Evolutionary conservation across 2,113 vertebrate genomes (phyloP).

Genomic region (Scartelaos histophorus): DNA sequence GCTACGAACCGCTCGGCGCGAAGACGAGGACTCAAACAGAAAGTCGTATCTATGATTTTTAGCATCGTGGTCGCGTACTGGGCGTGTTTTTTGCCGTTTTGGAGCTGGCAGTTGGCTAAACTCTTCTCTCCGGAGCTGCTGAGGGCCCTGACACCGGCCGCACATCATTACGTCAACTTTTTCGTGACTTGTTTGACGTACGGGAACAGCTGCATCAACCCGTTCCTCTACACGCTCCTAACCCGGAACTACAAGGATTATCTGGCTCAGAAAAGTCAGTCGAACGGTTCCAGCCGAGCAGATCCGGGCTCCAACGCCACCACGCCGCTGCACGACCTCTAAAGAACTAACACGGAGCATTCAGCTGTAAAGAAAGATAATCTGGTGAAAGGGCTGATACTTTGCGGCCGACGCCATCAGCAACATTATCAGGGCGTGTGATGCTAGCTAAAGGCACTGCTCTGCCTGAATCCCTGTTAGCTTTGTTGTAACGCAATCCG

Average conservation of each 20-base stretch:
- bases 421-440: too few relatives aligned
- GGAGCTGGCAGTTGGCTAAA: slow-evolving; percentile 84
- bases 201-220: slow-evolving; percentile 86
- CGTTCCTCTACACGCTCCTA: slow-evolving; percentile 84
- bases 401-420: too few relatives aligned
- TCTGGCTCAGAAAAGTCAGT: slow-evolving; percentile 68
- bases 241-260: slow-evolving; percentile 73
- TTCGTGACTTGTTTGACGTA: slow-evolving; percentile 86
- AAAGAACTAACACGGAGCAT: neutral
- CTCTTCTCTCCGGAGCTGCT: slow-evolving; percentile 73
- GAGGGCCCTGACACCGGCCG: slow-evolving; percentile 59
- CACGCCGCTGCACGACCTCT: slow-evolving; percentile 44
- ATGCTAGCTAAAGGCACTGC: too few relatives aligned
- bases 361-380: neutral
- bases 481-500: too few relatives aligned
- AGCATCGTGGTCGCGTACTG: slow-evolving; percentile 82
- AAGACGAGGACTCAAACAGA: slow-evolving; percentile 65
- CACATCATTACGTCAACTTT: slow-evolving; percentile 84
- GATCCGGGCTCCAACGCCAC: slow-evolving; percentile 60
- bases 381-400: neutral
- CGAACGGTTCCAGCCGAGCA: slow-evolving; percentile 55
- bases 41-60: slow-evolving; percentile 79
- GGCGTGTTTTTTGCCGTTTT: slow-evolving; percentile 88
- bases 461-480: too few relatives aligned
- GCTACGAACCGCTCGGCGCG: slow-evolving; percentile 38